phyloP scores from a whole-genome alignment of 1,140 invertebrate species.

The Tetranychus urticae region DNA sequence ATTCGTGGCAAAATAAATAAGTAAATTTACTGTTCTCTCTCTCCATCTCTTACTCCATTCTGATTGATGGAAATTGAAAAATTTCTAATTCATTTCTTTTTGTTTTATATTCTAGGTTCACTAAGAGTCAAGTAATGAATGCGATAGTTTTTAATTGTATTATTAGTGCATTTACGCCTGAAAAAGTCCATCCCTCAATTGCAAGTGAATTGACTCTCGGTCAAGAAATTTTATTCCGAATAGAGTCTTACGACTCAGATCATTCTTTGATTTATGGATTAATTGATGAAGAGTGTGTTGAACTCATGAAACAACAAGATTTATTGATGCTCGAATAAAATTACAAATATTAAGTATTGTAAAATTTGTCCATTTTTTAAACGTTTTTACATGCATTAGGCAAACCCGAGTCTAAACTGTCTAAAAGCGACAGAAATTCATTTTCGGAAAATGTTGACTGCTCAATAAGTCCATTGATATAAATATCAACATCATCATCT shows the following conservation, averaged over 20 bases:
- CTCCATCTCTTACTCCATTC: not conserved
- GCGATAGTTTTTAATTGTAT: not conserved
- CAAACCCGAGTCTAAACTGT: too few species aligned
- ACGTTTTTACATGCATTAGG: too few species aligned
- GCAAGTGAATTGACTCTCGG: not conserved
- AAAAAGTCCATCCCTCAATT: not conserved
- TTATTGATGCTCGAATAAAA: too few species aligned
- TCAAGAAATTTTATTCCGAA: not conserved
- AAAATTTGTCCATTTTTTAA: too few species aligned
- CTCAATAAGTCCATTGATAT: too few species aligned
- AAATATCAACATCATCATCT: too few species aligned
- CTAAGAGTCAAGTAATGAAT: not conserved
- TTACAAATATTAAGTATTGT: too few species aligned
- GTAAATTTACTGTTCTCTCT: not conserved
- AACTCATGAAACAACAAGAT: not conserved
- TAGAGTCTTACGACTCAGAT: not conserved
- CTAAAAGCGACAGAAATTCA: too few species aligned
- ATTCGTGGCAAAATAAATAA: not conserved
- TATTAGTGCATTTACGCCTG: not conserved
- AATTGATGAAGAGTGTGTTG: not conserved
- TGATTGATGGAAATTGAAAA: too few species aligned
- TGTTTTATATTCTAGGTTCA: not conserved
- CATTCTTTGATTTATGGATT: not conserved
- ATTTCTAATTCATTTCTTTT: not conserved
- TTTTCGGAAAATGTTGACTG: too few species aligned